Evolutionary conservation across 1,140 invertebrate species (phyloP).

Genomic region (Ips nitidus): DNA sequence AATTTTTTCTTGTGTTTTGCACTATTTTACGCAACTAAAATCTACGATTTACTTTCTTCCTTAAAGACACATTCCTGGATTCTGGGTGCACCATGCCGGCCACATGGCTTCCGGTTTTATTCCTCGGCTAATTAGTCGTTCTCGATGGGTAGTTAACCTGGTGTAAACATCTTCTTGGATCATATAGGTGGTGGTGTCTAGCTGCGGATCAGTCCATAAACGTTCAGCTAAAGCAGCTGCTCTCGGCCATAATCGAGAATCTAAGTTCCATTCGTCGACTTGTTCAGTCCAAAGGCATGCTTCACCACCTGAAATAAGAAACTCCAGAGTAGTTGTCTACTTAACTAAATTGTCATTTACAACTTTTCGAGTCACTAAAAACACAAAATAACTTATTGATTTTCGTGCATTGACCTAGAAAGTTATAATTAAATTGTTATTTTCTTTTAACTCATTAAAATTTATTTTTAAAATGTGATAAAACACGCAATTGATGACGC

Average conservation of each 20-base stretch:
- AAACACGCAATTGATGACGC: too few relatives aligned
- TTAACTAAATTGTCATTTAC: too few relatives aligned
- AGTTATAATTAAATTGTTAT: too few relatives aligned
- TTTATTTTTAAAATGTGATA: too few relatives aligned
- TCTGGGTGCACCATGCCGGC: conserved; percentile 74
- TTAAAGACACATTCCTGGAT: conserved; percentile 69
- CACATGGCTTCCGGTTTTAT: conserved; percentile 69
- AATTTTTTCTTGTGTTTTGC: too few relatives aligned
- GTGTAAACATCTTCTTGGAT: conserved; percentile 62
- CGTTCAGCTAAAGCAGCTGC: conserved; percentile 67
- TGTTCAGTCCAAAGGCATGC: conserved; percentile 75
- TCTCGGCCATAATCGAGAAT: conserved; percentile 70
- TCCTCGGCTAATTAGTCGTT: conserved; percentile 63
- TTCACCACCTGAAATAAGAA: conserved; percentile 57
- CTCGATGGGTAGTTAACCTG: conserved; percentile 65
- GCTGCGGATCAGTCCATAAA: conserved; percentile 54
- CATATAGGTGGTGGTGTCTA: conserved; percentile 38
- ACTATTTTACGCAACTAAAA: too few relatives aligned
- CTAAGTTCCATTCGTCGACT: conserved; percentile 60
- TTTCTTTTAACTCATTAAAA: too few relatives aligned
- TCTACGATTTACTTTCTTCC: too few relatives aligned
- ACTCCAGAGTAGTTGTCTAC: not conserved
- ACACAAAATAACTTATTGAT: too few relatives aligned
- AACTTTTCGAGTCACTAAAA: too few relatives aligned
- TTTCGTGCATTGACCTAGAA: too few relatives aligned